A percentile compares a stretch with the other conserved stretches of the same genome.
Conservation (phyloP, 2,113 vertebrate species). For the Erinaceus europaeus region DNA sequence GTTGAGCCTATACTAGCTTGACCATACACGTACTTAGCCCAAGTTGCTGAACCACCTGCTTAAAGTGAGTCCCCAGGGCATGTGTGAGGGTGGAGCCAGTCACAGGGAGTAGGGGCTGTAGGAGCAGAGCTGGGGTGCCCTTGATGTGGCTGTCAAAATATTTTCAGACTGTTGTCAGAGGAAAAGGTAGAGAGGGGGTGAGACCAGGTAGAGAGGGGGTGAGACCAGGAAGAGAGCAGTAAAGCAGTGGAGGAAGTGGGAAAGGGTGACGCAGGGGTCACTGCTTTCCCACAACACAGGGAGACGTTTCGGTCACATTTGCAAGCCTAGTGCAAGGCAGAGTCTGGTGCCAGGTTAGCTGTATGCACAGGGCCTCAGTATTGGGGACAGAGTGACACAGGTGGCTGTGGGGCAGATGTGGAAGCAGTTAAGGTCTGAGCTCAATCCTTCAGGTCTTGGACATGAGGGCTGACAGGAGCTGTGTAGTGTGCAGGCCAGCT, state of each 20-base stretch:
- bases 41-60: too few species aligned
- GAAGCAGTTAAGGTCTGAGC: neutral
- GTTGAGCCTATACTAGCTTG: too few species aligned
- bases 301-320: neutral
- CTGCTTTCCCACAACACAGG: neutral
- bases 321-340: accelerated
- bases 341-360: accelerated
- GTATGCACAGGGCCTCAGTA: accelerated
- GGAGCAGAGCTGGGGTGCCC: too few species aligned
- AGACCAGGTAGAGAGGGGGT: accelerated
- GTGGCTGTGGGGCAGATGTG: accelerated
- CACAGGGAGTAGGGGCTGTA: too few species aligned
- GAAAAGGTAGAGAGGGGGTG: neutral
- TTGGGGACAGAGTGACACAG: neutral
- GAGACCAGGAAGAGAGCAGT: accelerated
- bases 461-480: too few species aligned
- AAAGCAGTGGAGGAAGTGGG: neutral
- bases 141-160: neutral
- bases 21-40: too few species aligned
- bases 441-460: too few species aligned
- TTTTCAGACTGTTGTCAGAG: accelerated
- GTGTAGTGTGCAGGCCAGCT: too few species aligned
- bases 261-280: neutral
- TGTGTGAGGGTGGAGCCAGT: too few species aligned
- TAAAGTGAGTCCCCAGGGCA: too few species aligned